Evolutionary conservation across 2,888 invertebrate species (phyloP).

Genomic region (Cyclophora albipunctata): DNA sequence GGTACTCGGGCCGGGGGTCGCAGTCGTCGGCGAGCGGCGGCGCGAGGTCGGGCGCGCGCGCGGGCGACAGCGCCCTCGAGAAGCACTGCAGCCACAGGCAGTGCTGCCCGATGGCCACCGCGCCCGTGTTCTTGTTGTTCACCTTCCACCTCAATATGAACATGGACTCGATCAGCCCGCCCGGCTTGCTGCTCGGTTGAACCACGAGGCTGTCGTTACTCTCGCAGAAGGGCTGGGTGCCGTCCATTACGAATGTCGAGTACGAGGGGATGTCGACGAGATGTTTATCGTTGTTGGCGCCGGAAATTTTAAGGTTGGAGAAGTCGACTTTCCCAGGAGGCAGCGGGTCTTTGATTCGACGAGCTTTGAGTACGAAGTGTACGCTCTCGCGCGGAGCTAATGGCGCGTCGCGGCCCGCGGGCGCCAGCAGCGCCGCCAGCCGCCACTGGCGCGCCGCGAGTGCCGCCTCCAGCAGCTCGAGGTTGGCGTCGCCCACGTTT

Average conservation of each 20-base stretch:
- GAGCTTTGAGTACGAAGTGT: conserved; percentile 54
- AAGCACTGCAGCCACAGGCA: conserved; percentile 78
- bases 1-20: conserved; percentile 34
- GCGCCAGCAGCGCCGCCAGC: conserved; percentile 54
- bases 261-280: conserved; percentile 38
- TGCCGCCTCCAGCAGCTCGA: conserved; percentile 76
- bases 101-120: conserved; percentile 80
- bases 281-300: conserved; percentile 28
- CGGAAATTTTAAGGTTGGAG: conserved; percentile 47
- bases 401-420: conserved; percentile 35
- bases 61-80: conserved; percentile 61
- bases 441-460: conserved; percentile 78
- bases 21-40: conserved; percentile 54
- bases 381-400: conserved; percentile 53
- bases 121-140: conserved; percentile 70
- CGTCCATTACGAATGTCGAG: conserved; percentile 49
- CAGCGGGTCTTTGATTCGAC: conserved; percentile 32
- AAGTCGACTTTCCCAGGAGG: conserved; percentile 42
- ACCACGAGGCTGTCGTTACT: conserved; percentile 25
- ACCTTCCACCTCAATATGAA: conserved; percentile 73
- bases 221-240: conserved; percentile 38
- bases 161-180: conserved; percentile 62
- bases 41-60: conserved; percentile 34
- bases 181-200: conserved; percentile 19
- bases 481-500: conserved; percentile 78